These are phyloP conservation scores for Nomada flava DNA, from an alignment of 2,888 invertebrate species.

Conservation along the genomic window DNA sequence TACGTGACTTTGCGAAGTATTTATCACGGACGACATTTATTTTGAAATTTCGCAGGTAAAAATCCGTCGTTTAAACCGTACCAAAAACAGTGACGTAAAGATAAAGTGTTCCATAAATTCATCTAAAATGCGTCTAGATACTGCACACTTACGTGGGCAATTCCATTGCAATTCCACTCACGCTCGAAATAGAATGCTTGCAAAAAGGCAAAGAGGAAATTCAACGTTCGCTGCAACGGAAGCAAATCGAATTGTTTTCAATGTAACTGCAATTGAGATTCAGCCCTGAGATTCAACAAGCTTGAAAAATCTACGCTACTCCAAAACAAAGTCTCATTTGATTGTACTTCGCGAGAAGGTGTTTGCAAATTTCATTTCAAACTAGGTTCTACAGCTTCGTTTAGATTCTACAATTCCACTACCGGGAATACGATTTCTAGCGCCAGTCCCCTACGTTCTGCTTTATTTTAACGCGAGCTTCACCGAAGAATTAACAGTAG, in stretches of 20 bases:
- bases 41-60: neutral
- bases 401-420: too few relatives aligned
- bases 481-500: neutral
- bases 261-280: conserved; percentile 1
- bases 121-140: too few relatives aligned
- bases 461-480: neutral
- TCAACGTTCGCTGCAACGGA: too few relatives aligned
- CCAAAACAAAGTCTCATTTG: neutral
- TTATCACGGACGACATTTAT: neutral
- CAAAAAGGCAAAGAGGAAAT: too few relatives aligned
- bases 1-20: neutral
- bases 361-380: conserved; percentile 12
- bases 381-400: too few relatives aligned
- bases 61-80: neutral
- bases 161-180: too few relatives aligned
- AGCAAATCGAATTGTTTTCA: neutral
- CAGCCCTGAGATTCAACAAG: too few relatives aligned
- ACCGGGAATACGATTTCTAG: neutral
- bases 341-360: neutral
- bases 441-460: neutral
- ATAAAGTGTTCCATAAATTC: neutral
- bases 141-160: too few relatives aligned
- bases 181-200: too few relatives aligned
- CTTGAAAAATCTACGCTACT: neutral
- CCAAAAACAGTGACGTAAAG: neutral